Base-by-base conservation (phyloP, 2,888 invertebrate genomes). In the Sericinus montela region DNA sequence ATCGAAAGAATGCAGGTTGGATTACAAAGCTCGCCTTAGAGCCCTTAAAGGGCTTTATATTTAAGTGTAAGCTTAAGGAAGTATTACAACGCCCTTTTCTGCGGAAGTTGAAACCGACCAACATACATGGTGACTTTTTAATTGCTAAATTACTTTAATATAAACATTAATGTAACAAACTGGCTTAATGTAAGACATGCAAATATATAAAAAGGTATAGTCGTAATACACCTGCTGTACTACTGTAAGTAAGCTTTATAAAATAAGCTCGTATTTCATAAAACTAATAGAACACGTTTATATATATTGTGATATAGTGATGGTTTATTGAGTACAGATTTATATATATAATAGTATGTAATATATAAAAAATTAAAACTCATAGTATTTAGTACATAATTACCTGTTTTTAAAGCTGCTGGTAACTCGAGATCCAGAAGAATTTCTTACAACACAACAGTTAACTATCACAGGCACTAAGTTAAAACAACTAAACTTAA, bases 391-490 rank as follows among this genome's bases (percentile, higher is more conserved):
- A 7, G 1, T 1, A 23, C 5, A 28, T 14, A 25, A 32, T 65
- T 74, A 79, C 80, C 76, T 76, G 69, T 58, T 51, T 66, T 70
- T 68, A 62, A 67, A 67, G 69, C 72, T 67, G 61, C 57, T 53
- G 58, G 63, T 59, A 56, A 59, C 58, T 60, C 59, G 55, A 62
- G 41, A 45, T 59, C 60, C 64, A 66, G 59, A 11, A 19, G 53
- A 47, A 39, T 45, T 41, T 63, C 54, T 53, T 56, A 54, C 58
- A 58, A 63, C 76, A 80, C 77, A 75, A 81, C 75, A 75, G 65
- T 68, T 69, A 68, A 73, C 61, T 66, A 66, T 57, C 79, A 85
- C 80, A 69, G 52, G 63, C 82, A 81, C 79, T 60, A 53, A 72
- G 80, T 71, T 54, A 57, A 62, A 74, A 70, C 58, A 56, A 61